Evolutionary conservation across 2,888 invertebrate species (phyloP).

Genomic region (Acronicta psi): DNA sequence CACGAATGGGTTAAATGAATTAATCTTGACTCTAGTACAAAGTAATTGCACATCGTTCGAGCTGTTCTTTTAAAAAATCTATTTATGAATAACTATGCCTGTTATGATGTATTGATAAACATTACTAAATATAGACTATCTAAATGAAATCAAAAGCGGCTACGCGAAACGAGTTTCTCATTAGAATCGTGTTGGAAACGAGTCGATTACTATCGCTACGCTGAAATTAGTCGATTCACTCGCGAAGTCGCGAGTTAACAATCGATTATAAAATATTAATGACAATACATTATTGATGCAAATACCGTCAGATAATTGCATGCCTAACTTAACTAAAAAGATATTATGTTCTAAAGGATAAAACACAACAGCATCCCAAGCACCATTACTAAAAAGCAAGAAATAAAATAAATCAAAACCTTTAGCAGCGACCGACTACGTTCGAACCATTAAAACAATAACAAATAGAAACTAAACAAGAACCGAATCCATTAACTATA

Average conservation of each 20-base stretch:
- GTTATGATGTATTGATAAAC: constrained; percentile 49
- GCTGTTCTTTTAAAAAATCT: constrained; percentile 12
- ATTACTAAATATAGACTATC: constrained; percentile 57
- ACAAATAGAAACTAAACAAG: constrained; percentile 24
- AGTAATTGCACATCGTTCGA: neutral
- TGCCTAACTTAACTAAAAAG: too few relatives aligned
- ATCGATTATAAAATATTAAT: constrained; percentile 18
- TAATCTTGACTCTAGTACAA: neutral
- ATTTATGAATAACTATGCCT: constrained; percentile 35
- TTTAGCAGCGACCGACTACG: too few relatives aligned
- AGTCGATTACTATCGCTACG: constrained; percentile 31
- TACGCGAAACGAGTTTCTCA: constrained; percentile 57
- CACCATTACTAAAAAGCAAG: too few relatives aligned
- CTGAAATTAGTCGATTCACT: constrained; percentile 24
- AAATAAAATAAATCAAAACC: too few relatives aligned
- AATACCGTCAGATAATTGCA: too few relatives aligned
- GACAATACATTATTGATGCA: neutral
- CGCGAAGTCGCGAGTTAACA: constrained; percentile 11
- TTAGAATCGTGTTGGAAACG: constrained; percentile 49
- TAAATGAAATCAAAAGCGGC: constrained; percentile 68
- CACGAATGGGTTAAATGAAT: neutral
- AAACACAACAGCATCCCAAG: too few relatives aligned
- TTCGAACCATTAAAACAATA: neutral
- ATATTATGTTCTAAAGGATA: too few relatives aligned
- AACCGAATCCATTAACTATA: constrained; percentile 37